These are phyloP conservation scores for Hippocampus kuda DNA, from an alignment of 2,797 vertebrate species.

Conservation along the genomic window DNA sequence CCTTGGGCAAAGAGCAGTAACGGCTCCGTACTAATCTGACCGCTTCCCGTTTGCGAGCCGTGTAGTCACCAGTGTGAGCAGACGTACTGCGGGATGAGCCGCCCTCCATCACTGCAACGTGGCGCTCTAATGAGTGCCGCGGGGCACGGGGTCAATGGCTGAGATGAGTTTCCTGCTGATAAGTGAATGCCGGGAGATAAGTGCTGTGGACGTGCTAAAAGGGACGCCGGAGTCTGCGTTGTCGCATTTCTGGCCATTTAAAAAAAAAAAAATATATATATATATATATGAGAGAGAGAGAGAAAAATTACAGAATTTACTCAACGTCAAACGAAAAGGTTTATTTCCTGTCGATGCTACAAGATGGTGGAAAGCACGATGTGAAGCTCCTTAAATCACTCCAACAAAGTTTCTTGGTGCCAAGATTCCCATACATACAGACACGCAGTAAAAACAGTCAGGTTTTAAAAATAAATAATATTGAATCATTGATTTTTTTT, in stretches of 20 bases:
- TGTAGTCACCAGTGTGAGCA: constrained; percentile 64
- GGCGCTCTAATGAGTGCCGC: constrained; percentile 71
- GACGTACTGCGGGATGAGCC: constrained; percentile 60
- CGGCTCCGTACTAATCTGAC: constrained; percentile 51
- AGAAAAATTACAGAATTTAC: too few species aligned
- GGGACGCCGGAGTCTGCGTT: constrained; percentile 12
- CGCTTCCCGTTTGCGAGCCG: constrained; percentile 70
- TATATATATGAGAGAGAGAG: background rate
- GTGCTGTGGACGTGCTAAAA: constrained; percentile 19
- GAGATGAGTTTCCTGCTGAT: constrained; percentile 82
- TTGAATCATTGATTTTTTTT: too few species aligned
- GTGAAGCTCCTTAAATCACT: too few species aligned
- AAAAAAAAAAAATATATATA: background rate
- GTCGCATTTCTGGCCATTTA: constrained; percentile 2
- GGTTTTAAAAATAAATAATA: too few species aligned
- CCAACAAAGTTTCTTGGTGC: too few species aligned
- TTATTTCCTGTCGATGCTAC: too few species aligned
- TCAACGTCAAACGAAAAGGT: too few species aligned
- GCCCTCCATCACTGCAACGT: constrained; percentile 74
- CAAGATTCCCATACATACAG: too few species aligned
- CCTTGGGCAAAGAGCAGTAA: constrained; percentile 41
- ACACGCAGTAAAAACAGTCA: too few species aligned
- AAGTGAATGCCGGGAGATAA: constrained; percentile 53
- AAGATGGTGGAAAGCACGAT: too few species aligned
- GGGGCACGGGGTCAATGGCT: constrained; percentile 70